Conservation (phyloP, 2,113 vertebrate species). For the Seriola dumerili region DNA sequence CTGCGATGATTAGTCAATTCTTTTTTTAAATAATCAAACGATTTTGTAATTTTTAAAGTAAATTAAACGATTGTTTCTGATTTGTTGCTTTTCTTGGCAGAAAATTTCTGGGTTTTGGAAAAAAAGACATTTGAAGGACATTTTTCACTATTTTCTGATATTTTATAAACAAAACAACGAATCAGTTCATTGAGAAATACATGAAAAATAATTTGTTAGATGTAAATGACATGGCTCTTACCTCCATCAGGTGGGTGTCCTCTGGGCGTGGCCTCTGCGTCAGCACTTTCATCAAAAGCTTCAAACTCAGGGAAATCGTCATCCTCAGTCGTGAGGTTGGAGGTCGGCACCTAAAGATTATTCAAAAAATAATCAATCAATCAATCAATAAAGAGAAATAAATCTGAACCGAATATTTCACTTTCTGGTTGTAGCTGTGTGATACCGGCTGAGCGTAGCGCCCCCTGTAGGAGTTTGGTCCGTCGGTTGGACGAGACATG, state of each 20-base stretch:
- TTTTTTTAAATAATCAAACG: too few species aligned
- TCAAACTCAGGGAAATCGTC: constrained; percentile 37
- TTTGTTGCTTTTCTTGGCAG: too few species aligned
- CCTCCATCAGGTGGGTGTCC: not conserved
- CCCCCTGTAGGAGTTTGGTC: not conserved
- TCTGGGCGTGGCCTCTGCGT: not conserved
- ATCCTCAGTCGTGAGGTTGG: constrained; percentile 6
- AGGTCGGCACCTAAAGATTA: constrained; percentile 34
- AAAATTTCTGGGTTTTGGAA: too few species aligned
- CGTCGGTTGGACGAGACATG: not conserved
- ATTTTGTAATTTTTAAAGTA: too few species aligned
- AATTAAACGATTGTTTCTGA: too few species aligned
- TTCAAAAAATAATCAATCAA: not conserved
- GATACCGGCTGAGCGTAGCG: constrained; percentile 24
- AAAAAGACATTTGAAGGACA: too few species aligned
- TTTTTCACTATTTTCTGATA: too few species aligned
- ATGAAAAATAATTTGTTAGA: too few species aligned
- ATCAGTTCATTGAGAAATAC: too few species aligned
- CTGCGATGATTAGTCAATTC: too few species aligned
- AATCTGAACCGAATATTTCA: too few species aligned
- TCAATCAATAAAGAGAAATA: not conserved
- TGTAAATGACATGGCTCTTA: not conserved
- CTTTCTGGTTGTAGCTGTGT: not conserved
- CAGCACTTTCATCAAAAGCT: not conserved
- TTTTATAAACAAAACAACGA: too few species aligned